These are phyloP conservation scores for Apteryx owenii DNA, from an alignment of 2,113 vertebrate genomes.

Conservation along the genomic window DNA sequence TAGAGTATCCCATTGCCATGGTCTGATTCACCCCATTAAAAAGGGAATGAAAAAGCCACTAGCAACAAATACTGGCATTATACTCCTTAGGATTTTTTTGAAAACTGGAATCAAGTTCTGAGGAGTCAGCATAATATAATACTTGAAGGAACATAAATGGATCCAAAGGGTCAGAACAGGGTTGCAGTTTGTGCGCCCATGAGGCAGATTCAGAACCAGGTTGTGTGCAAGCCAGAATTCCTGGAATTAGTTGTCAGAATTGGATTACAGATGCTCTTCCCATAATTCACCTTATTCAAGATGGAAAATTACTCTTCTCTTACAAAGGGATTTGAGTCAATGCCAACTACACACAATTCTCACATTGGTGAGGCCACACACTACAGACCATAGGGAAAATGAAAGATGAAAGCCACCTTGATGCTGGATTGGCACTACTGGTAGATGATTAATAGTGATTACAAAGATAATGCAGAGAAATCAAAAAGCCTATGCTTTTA, in stretches of 20 bases:
- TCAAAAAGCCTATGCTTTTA: neutral
- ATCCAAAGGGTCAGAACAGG: neutral
- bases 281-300: neutral
- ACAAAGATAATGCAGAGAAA: neutral
- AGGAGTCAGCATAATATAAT: neutral
- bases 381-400: neutral
- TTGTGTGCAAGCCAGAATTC: neutral
- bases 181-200: neutral
- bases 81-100: neutral
- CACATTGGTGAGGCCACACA: neutral
- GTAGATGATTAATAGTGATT: neutral
- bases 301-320: neutral
- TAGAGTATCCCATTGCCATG: conserved; percentile 1
- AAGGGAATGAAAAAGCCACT: neutral
- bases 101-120: neutral
- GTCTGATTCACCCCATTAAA: conserved; percentile 24
- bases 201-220: neutral
- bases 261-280: neutral
- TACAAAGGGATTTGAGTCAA: neutral
- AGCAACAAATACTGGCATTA: conserved; percentile 19
- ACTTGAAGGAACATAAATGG: neutral
- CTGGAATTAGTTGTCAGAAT: neutral
- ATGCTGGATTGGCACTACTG: neutral
- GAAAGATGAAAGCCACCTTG: neutral
- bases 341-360: neutral